A percentile compares a stretch with the other conserved stretches of the same genome.
These are phyloP conservation scores for Mesocentrotus franciscanus DNA, from an alignment of 53 echinoderm and acorn worm species.

Conservation along the genomic window DNA sequence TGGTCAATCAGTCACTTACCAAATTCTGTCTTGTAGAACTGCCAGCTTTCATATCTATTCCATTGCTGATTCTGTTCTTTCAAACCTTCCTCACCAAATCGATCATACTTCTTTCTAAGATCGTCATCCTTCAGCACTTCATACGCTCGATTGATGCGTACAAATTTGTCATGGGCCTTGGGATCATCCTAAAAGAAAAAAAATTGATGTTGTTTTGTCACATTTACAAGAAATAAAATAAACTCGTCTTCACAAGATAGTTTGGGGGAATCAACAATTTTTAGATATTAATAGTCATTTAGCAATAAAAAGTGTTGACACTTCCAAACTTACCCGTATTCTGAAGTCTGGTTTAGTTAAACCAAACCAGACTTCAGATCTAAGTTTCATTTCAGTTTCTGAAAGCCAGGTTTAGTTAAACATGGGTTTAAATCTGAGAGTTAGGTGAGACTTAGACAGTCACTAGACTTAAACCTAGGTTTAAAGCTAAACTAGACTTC, in stretches of 20 bases:
- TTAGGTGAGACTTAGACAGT: too few species aligned
- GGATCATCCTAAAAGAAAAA: constrained; percentile 81
- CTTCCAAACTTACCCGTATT: too few species aligned
- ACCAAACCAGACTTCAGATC: too few species aligned
- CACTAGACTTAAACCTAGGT: too few species aligned
- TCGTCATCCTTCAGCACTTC: constrained; percentile 97
- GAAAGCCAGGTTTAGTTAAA: too few species aligned
- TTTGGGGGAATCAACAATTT: neutral
- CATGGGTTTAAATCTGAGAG: too few species aligned
- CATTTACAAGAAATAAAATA: neutral
- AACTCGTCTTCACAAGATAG: neutral
- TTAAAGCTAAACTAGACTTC: too few species aligned
- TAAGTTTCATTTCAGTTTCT: too few species aligned
- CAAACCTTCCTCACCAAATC: constrained; percentile 97
- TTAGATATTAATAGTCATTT: too few species aligned
- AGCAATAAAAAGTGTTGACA: too few species aligned
- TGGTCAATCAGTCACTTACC: constrained; percentile 65
- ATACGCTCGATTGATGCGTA: constrained; percentile 89
- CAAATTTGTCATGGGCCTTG: constrained; percentile 97
- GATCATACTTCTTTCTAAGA: constrained; percentile 93
- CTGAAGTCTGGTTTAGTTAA: too few species aligned
- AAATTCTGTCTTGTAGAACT: constrained; percentile 99
- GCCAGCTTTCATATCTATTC: constrained; percentile 98
- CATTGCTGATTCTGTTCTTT: constrained; percentile 87
- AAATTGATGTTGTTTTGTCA: neutral